Percentiles rank a stretch among this genome's conserved stretches.
These are phyloP conservation scores for Onthophagus sagittarius DNA, from an alignment of 2,888 invertebrate species.

Conservation along the genomic window DNA sequence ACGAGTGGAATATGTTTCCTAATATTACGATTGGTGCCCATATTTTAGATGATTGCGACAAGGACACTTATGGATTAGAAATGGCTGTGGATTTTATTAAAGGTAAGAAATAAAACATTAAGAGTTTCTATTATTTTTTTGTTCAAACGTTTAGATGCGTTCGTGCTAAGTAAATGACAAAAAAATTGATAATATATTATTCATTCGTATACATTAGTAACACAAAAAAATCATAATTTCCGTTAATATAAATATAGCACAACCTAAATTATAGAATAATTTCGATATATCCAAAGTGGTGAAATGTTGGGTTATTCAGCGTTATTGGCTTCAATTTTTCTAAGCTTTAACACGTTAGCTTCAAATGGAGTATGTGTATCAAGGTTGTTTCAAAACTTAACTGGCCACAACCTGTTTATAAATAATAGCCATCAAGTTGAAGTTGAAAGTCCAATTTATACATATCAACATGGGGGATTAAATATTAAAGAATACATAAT, in stretches of 20 bases:
- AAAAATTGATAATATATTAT: too few species aligned
- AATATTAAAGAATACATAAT: background rate
- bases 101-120: constrained; percentile 59
- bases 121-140: background rate
- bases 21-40: constrained; percentile 82
- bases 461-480: background rate
- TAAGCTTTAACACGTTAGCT: background rate
- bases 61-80: constrained; percentile 91
- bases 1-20: constrained; percentile 66
- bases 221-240: background rate
- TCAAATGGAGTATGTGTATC: background rate
- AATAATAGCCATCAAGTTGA: background rate
- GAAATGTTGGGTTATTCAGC: background rate
- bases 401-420: background rate
- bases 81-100: constrained; percentile 97
- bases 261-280: too few species aligned
- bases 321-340: background rate
- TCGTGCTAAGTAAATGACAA: too few species aligned
- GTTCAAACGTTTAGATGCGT: background rate
- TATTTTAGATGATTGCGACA: constrained; percentile 91
- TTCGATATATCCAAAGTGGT: too few species aligned
- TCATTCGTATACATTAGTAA: background rate
- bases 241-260: background rate
- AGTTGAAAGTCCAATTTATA: background rate
- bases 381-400: background rate